Evolutionary conservation across 2,888 invertebrate species (phyloP), one percentile per base, ranked within the genome.

Genomic region (Hyposoter dolosus): DNA sequence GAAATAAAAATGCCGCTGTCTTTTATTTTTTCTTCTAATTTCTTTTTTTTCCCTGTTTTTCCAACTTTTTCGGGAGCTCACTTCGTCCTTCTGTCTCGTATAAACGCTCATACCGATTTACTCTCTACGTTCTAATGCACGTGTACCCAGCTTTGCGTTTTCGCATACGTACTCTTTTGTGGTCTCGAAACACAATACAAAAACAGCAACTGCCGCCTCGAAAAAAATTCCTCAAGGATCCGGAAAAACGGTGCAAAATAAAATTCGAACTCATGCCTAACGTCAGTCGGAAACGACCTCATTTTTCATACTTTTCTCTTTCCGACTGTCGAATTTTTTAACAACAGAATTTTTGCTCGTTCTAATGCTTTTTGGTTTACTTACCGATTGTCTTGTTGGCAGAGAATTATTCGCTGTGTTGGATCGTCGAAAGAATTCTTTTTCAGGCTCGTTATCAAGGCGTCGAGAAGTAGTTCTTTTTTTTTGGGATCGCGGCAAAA

Each of bases 211-310:
- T n/a, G 28, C 68, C 40, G 28, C 17, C 35, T 72, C 78, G 63
- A 78, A 83, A 60, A 79, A 69, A 65, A 80, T 53, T 7, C 76
- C 65, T 72, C 72, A 15, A 77, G 71, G 45, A 50, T 28, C 77
- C 23, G 45, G 45, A 66, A 83, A 80, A 79, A 45, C 23, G 7
- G 15, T 6, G 66, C 35, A 53, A 40, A 77, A 81, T 84, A 72
- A 81, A 81, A 77, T 84, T 80, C 66, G 65, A 81, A 84, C 71
- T 66, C 74, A 71, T 72, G 45, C 23, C 65, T n/a, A 23, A 28
- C 45, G 69, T 47, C 45, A 69, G 28, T 47, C 28, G 15, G 9
- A 5, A 47, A 69, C 23, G 47, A 19, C n/a, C 17, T 28, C 17
- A 17, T 4, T 15, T 28, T 60, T 69, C 12, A 9, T 17, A 17